These are phyloP conservation scores for Eurystomus glaucurus DNA, from an alignment of 2,797 vertebrate species.

Conservation along the genomic window DNA sequence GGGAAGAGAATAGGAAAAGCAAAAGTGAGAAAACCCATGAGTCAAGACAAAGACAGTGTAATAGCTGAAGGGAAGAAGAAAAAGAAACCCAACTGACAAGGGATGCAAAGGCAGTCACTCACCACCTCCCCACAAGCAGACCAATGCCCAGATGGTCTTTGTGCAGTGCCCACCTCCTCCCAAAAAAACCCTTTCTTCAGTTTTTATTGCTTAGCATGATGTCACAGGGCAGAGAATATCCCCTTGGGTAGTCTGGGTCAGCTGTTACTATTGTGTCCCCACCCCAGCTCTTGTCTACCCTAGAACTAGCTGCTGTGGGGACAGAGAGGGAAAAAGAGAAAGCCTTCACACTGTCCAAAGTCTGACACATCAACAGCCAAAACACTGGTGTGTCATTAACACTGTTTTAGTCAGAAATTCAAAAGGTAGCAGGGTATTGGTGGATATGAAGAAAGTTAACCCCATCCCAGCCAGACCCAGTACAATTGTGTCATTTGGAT, in stretches of 20 bases:
- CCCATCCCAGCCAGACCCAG: background rate
- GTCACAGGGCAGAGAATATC: background rate
- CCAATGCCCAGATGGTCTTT: background rate
- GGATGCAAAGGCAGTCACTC: background rate
- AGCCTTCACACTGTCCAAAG: background rate
- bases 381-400: background rate
- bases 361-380: background rate
- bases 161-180: background rate
- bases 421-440: background rate
- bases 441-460: background rate
- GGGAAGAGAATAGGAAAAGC: background rate
- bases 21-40: background rate
- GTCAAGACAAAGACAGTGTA: background rate
- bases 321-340: background rate
- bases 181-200: fast-evolving
- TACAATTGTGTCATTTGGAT: background rate
- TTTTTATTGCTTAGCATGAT: background rate
- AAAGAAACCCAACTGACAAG: background rate
- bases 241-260: background rate
- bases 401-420: background rate
- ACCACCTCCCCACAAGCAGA: background rate
- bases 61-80: background rate
- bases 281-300: background rate
- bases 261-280: background rate
- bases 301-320: background rate